Conservation (phyloP, 2,113 vertebrate genomes). For the Chascanopsetta lugubris region DNA sequence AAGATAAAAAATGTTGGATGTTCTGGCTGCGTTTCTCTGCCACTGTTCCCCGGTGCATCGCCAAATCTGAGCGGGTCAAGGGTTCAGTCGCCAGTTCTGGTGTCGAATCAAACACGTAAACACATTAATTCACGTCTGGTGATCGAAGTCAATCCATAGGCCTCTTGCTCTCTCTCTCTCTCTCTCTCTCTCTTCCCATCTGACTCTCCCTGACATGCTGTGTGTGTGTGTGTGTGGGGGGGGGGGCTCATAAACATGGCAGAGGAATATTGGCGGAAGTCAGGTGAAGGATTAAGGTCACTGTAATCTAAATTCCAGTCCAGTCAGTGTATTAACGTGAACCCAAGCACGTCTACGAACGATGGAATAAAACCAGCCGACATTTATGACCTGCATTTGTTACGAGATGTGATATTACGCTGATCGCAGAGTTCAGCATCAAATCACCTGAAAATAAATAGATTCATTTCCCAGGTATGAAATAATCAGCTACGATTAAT, state of each 20-base stretch:
- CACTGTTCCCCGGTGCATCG: conserved; percentile 33
- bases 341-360: conserved; percentile 37
- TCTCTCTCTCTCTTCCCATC: not conserved
- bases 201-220: not conserved
- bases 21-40: conserved; percentile 44
- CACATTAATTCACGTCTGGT: conserved; percentile 16
- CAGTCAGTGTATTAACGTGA: conserved; percentile 48
- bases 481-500: too few species aligned
- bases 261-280: conserved; percentile 25
- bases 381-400: not conserved
- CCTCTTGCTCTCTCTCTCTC: not conserved
- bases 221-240: too few species aligned
- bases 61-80: conserved; percentile 44
- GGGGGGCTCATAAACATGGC: not conserved
- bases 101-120: conserved; percentile 26
- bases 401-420: not conserved
- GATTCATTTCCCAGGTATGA: not conserved
- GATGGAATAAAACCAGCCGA: conserved; percentile 23
- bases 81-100: conserved; percentile 38
- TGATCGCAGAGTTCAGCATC: not conserved
- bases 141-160: conserved; percentile 17
- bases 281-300: conserved; percentile 73
- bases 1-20: conserved; percentile 35
- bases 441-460: not conserved
- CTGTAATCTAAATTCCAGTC: conserved; percentile 65